phyloP scores from a whole-genome alignment of 1,140 invertebrate genomes.

The Antheraea pernyi region DNA sequence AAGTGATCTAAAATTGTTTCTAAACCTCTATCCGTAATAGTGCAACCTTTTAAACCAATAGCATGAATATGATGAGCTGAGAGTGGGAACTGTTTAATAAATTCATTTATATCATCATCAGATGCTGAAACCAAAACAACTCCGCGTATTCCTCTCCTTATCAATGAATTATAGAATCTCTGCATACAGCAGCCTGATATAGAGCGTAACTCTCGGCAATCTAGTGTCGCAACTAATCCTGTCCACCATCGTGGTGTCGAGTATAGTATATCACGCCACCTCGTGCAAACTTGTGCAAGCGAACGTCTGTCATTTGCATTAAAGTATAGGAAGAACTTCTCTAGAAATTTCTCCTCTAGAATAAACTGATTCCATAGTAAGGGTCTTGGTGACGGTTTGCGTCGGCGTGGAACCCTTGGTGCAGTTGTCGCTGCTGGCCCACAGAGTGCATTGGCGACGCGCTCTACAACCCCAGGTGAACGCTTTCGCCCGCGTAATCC shows the following conservation, averaged over 20 bases:
- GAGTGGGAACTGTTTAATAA: constrained; percentile 90
- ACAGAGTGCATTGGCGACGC: constrained; percentile 91
- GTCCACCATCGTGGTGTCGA: constrained; percentile 91
- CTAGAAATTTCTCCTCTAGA: constrained; percentile 90
- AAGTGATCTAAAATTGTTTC: constrained; percentile 92
- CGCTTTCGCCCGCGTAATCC: constrained; percentile 86
- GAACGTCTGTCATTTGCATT: constrained; percentile 86
- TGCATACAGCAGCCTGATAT: constrained; percentile 84
- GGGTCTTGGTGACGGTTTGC: constrained; percentile 60
- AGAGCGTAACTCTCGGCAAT: constrained; percentile 88
- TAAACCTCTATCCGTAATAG: constrained; percentile 92
- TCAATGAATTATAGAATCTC: constrained; percentile 89
- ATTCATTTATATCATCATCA: constrained; percentile 93
- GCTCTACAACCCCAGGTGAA: constrained; percentile 85
- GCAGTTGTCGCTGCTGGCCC: constrained; percentile 75
- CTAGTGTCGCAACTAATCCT: constrained; percentile 89
- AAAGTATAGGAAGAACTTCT: constrained; percentile 92
- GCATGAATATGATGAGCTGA: constrained; percentile 91
- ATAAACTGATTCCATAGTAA: constrained; percentile 88
- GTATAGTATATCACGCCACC: constrained; percentile 93
- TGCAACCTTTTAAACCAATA: constrained; percentile 90
- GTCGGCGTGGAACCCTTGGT: constrained; percentile 53
- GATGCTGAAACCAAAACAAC: constrained; percentile 90
- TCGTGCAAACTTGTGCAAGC: constrained; percentile 90
- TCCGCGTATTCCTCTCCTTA: constrained; percentile 91